phyloP scores from a whole-genome alignment of 2,888 invertebrate genomes.

The Aporophyla nigra region DNA sequence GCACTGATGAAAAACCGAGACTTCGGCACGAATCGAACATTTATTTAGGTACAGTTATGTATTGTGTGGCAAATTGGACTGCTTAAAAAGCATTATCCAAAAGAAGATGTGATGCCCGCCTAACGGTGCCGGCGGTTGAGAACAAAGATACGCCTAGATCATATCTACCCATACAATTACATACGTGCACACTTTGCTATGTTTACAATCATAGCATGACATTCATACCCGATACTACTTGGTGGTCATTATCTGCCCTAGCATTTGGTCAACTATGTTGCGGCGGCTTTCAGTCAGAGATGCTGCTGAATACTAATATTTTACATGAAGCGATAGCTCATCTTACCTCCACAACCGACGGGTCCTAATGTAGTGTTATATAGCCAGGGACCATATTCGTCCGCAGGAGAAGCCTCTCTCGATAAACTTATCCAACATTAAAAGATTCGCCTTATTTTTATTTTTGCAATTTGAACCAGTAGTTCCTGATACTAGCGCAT shows the following conservation, averaged over 20 bases:
- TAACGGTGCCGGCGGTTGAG: neutral
- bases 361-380: too few relatives aligned
- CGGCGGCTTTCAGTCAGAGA: too few relatives aligned
- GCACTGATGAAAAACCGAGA: conserved; percentile 31
- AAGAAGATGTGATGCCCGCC: neutral
- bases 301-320: too few relatives aligned
- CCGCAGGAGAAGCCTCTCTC: too few relatives aligned
- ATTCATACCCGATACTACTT: neutral
- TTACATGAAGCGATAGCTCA: too few relatives aligned
- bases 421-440: too few relatives aligned
- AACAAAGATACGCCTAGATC: neutral
- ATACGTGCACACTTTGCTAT: conserved; percentile 1
- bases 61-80: conserved; percentile 9
- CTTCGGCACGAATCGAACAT: conserved; percentile 20
- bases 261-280: too few relatives aligned
- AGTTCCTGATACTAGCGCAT: too few relatives aligned
- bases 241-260: neutral
- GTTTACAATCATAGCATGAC: neutral
- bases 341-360: too few relatives aligned
- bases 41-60: conserved; percentile 22
- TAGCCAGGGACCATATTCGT: too few relatives aligned
- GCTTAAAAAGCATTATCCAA: neutral
- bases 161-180: neutral
- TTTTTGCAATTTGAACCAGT: too few relatives aligned
- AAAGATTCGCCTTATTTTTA: too few relatives aligned